Evolutionary conservation across 2,113 vertebrate species (phyloP), one percentile per base, ranked within the genome.

Genomic region (Polypterus bichir): DNA sequence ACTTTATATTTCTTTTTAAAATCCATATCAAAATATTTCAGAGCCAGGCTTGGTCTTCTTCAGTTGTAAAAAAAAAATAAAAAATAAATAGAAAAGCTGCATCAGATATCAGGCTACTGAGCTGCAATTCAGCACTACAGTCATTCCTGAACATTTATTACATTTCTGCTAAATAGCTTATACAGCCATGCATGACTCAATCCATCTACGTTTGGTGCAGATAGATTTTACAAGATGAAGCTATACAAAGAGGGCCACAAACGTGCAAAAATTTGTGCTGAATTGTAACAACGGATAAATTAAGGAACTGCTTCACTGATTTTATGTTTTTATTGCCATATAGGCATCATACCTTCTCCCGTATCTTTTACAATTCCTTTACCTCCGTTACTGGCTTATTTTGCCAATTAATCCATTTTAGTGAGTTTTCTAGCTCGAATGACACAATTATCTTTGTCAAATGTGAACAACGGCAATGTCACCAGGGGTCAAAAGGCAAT

Each of bases 151-250:
- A 80, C 79, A 85, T 87, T 83, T 82, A 78, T 85, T 79, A 80
- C 71, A 59, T 80, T 80, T 84, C 76, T 70, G 77, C 67, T 68
- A 66, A 69, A 71, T 76, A 62, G 64, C 70, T 82, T 71, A 85
- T 79, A 86, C 82, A 79, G 52, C 79, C 82, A 83, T 78, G 83
- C 82, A 79, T 84, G 77, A 82, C 81, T 77, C 76, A 76, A 86
- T 83, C 76, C 70, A 82, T 87, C 85, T 84, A 81, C 76, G 73
- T 79, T 82, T 79, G 70, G 66, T 70, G 61, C 56, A 66, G 71
- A 73, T 70, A 74, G 61, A 70, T 68, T 72, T 81, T 76, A 57
- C 71, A 69, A 83, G 76, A 83, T 81, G 65, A 80, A 78, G 74
- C 76, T 72, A 75, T 77, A 69, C 72, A 71, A 70, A 68, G 71